Evolutionary conservation across 2,888 invertebrate species (phyloP), one percentile per base, ranked within the genome.

Genomic region (Pyralis farinalis): DNA sequence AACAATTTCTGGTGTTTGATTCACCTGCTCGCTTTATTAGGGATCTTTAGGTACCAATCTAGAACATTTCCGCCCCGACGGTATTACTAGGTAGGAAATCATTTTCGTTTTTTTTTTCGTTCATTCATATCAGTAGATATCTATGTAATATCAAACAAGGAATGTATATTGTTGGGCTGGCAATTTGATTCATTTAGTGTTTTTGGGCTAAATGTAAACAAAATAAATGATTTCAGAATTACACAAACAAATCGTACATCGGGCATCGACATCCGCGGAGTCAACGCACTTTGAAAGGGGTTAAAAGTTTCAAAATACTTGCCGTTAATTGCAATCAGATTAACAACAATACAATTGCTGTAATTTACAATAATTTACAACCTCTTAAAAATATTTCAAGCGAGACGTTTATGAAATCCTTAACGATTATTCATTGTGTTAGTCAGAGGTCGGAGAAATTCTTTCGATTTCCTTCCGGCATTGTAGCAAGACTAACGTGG

Each of bases 211-310:
- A 25, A n/a, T 25, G 25, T 25, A 25, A 25, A 7, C 25, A 7
- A 4, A 25, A 25, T 21, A 25, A 25, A 25, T 25, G 21, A 25
- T 25, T 25, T 30, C 16, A 37, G 11, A 37, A n/a, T 30, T 37
- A 31, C 37, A 22, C 5, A 22, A 35, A 27, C 9, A 35, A 25
- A 27, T 35, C 35, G 12, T 12, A n/a, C 12, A 25, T 11, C 30
- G 37, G 21, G 8, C 30, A 30, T 22, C 37, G 37, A 12, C 30
- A 37, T 30, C 22, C 21, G 21, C 30, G 11, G 12, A 30, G 37
- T 37, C 37, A 37, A 37, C 31, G 37, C 1, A 30, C 37, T 37
- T 30, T 29, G 1, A 37, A 37, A 9, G 21, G 37, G 37, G 37
- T 37, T 37, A 37, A 37, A 37, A 30, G 21, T 37, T 20, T 20